Evolutionary conservation across 2,797 vertebrate genomes (phyloP).

Genomic region (Antennarius maculatus): DNA sequence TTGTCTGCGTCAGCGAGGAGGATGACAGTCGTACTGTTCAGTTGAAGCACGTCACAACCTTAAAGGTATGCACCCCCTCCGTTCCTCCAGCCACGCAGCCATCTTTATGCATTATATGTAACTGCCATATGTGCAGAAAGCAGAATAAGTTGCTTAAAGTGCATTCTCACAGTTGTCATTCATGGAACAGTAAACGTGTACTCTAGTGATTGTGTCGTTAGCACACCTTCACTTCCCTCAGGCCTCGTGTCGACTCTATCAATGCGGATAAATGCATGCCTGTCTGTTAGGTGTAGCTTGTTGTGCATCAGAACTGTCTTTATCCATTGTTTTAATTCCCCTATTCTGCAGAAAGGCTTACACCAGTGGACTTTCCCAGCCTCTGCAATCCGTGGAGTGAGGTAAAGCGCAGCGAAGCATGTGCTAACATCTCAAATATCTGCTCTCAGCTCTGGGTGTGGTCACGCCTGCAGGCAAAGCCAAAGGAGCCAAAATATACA

Average conservation of each 20-base stretch:
- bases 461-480: conserved; percentile 21
- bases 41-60: conserved; percentile 79
- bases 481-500: conserved; percentile 25
- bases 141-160: not conserved
- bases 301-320: not conserved
- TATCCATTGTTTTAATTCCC: not conserved
- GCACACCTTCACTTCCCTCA: not conserved
- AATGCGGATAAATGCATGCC: conserved; percentile 1
- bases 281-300: not conserved
- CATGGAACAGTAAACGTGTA: conserved; percentile 26
- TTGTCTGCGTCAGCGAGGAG: conserved; percentile 78
- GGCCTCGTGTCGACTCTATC: not conserved
- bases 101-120: not conserved
- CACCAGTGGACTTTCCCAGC: conserved; percentile 88
- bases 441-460: conserved; percentile 44
- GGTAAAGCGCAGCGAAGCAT: conserved; percentile 75
- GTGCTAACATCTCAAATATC: conserved; percentile 49
- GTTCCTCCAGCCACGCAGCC: not conserved
- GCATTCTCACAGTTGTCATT: not conserved
- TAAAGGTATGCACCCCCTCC: conserved; percentile 78
- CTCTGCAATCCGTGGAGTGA: conserved; percentile 86
- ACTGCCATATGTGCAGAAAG: not conserved
- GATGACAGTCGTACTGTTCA: conserved; percentile 79
- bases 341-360: conserved; percentile 80
- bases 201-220: conserved; percentile 14